Conservation (phyloP, 2,113 vertebrate species). For the Daphoenositta chrysoptera region DNA sequence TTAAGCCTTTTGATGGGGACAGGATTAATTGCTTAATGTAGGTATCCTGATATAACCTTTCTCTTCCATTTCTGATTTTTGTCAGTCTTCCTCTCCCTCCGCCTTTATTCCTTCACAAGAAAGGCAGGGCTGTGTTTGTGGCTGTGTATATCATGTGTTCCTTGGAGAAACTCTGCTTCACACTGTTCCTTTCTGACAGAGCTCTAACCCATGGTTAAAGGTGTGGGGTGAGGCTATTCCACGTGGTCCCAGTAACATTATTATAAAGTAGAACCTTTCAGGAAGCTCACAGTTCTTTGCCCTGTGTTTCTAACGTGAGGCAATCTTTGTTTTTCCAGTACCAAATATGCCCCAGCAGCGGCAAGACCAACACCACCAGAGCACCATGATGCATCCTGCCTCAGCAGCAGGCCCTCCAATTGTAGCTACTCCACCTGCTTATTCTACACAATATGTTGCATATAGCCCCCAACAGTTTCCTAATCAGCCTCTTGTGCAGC, state of each 20-base stretch:
- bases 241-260: background rate
- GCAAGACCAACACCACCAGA: slow-evolving; percentile 94
- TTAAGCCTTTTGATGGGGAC: background rate
- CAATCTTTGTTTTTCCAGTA: slow-evolving; percentile 73
- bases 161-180: background rate
- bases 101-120: background rate
- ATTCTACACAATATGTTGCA: slow-evolving; percentile 93
- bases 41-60: background rate
- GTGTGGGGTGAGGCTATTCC: background rate
- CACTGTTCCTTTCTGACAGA: background rate
- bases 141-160: background rate
- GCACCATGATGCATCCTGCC: slow-evolving; percentile 95
- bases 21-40: background rate
- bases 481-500: slow-evolving; percentile 93
- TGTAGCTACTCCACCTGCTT: slow-evolving; percentile 88
- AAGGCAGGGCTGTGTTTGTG: background rate
- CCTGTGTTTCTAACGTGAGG: background rate
- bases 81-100: background rate
- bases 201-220: background rate
- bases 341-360: slow-evolving; percentile 96
- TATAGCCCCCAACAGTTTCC: slow-evolving; percentile 97
- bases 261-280: background rate
- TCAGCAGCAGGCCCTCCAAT: slow-evolving; percentile 94
- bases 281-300: rapidly evolving
- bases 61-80: background rate